Evolutionary conservation across 2,113 vertebrate genomes (phyloP).

Genomic region (Callocephalon fimbriatum): DNA sequence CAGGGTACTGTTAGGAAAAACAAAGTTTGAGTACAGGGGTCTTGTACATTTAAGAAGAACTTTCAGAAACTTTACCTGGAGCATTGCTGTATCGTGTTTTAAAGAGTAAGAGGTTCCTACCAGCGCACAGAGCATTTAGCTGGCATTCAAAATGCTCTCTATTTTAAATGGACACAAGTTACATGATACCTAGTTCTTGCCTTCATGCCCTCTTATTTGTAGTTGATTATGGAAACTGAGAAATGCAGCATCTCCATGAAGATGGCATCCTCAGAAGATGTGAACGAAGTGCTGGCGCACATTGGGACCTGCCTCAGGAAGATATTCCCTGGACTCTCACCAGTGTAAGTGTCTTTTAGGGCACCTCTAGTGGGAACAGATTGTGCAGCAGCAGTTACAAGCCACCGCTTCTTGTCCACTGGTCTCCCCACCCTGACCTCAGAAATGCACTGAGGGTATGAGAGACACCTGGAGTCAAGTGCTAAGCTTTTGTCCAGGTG

Average conservation of each 20-base stretch:
- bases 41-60: background rate
- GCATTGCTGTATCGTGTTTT: background rate
- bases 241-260: slow-evolving; percentile 88
- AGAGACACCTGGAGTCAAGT: background rate
- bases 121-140: background rate
- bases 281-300: slow-evolving; percentile 90
- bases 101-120: background rate
- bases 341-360: slow-evolving; percentile 82
- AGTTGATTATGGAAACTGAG: slow-evolving; percentile 92
- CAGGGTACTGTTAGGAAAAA: background rate
- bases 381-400: background rate
- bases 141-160: background rate
- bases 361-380: background rate
- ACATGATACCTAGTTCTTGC: background rate
- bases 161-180: background rate
- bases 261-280: slow-evolving; percentile 88
- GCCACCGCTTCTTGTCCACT: background rate
- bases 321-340: slow-evolving; percentile 92
- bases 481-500: background rate
- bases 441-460: background rate
- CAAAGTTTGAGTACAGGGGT: background rate
- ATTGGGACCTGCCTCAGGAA: slow-evolving; percentile 90
- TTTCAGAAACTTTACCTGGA: background rate
- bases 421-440: background rate
- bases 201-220: slow-evolving; percentile 21